Evolutionary conservation across 1,140 invertebrate species (phyloP).

Genomic region (Chrysopa pallens): DNA sequence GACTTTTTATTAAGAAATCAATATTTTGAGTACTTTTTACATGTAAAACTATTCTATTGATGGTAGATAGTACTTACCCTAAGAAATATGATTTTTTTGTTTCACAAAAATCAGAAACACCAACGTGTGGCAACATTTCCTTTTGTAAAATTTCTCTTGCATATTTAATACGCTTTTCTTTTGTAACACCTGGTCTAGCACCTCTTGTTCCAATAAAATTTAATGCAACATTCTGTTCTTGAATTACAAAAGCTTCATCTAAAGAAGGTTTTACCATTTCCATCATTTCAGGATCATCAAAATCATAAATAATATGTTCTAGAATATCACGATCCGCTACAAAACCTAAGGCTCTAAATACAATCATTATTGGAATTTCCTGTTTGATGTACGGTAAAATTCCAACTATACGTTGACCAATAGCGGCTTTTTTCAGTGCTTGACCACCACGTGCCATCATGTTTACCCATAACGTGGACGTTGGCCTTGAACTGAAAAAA

Average conservation of each 20-base stretch:
- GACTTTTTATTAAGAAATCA: too few species aligned
- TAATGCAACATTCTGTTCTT: conserved; percentile 95
- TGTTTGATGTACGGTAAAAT: conserved; percentile 97
- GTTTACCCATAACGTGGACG: conserved; percentile 96
- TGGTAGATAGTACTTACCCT: conserved; percentile 40
- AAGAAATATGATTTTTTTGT: conserved; percentile 98
- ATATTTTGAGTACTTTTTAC: too few species aligned
- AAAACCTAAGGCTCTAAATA: conserved; percentile 91
- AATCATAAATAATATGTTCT: conserved; percentile 98
- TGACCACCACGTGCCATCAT: conserved; percentile 96
- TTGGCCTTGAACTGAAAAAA: conserved; percentile 57
- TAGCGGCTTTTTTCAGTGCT: conserved; percentile 90
- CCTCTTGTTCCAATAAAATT: conserved; percentile 97
- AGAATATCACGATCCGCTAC: conserved; percentile 97
- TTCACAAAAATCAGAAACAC: conserved; percentile 97
- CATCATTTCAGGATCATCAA: conserved; percentile 99
- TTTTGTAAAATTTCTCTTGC: conserved; percentile 97
- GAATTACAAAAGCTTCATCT: conserved; percentile 98
- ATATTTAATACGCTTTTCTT: conserved; percentile 97
- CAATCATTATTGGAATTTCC: conserved; percentile 99
- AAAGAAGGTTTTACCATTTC: conserved; percentile 99
- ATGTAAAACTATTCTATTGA: too few species aligned
- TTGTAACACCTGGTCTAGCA: conserved; percentile 90
- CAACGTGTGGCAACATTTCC: conserved; percentile 98
- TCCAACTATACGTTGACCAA: conserved; percentile 94